Evolutionary conservation across 2,888 invertebrate species (phyloP).

Genomic region (Byasa hedistus): DNA sequence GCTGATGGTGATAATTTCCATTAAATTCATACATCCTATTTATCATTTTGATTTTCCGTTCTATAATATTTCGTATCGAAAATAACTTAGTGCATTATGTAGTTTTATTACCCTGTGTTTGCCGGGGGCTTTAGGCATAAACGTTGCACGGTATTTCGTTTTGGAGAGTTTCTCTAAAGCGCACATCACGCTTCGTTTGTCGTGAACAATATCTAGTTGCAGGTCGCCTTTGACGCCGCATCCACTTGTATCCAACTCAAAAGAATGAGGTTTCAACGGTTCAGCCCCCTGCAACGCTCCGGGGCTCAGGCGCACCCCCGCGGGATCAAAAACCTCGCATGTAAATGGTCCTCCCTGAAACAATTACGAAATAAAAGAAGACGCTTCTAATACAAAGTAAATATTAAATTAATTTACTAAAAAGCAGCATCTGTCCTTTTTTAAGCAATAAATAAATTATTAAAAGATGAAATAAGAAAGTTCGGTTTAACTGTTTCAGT

Average conservation of each 20-base stretch:
- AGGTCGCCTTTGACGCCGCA: conserved; percentile 91
- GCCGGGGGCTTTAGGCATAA: conserved; percentile 88
- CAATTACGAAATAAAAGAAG: not conserved
- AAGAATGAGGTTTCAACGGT: conserved; percentile 92
- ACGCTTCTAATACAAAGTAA: no score
- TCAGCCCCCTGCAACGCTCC: conserved; percentile 89
- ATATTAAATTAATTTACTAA: no score
- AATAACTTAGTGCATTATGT: not conserved
- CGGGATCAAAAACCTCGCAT: conserved; percentile 96
- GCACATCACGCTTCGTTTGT: conserved; percentile 90
- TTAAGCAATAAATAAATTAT: no score
- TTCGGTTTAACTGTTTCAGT: not conserved
- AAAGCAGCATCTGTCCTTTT: no score
- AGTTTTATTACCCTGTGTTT: conserved; percentile 83
- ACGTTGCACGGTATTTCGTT: conserved; percentile 88
- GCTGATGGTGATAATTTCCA: no score
- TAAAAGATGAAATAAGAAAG: not conserved
- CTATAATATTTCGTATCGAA: not conserved
- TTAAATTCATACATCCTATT: no score
- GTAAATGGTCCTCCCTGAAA: conserved; percentile 95
- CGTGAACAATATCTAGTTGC: conserved; percentile 93
- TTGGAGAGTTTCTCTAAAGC: conserved; percentile 89
- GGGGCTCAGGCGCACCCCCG: conserved; percentile 88
- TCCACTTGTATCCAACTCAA: conserved; percentile 82
- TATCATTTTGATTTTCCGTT: not conserved